Conservation (phyloP, 2,797 vertebrate species). For the Pogonophryne albipinna region DNA sequence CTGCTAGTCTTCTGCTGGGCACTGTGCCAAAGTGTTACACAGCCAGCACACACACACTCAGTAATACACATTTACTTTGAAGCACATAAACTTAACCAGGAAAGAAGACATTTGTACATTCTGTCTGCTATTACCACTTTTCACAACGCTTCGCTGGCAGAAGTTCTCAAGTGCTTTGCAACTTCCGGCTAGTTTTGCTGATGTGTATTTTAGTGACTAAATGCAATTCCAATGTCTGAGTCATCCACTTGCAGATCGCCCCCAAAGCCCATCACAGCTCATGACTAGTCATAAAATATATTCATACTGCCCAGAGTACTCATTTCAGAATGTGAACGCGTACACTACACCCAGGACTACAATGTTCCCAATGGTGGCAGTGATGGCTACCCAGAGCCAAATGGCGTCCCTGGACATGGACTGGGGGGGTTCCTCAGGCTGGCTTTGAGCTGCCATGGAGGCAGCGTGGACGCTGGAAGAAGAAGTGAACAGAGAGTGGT, state of each 20-base stretch:
- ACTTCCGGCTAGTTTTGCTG: conserved; percentile 13
- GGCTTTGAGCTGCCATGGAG: conserved; percentile 79
- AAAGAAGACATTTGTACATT: neutral
- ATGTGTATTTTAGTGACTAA: neutral
- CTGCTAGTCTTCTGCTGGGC: no score
- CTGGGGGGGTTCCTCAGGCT: conserved; percentile 85
- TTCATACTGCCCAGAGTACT: neutral
- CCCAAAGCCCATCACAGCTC: neutral
- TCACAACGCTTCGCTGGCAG: neutral
- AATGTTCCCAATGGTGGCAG: conserved; percentile 93
- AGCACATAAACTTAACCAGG: neutral
- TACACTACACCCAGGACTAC: conserved; percentile 93
- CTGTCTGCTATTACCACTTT: neutral
- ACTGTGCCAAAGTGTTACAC: no score
- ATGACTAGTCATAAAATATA: neutral
- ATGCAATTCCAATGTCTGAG: neutral
- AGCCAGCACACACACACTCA: no score
- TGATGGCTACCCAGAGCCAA: conserved; percentile 93
- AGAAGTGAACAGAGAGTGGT: conserved; percentile 93
- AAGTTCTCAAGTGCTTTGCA: neutral
- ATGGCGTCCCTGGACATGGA: conserved; percentile 90
- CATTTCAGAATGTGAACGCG: conserved; percentile 86
- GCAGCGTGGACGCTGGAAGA: conserved; percentile 88
- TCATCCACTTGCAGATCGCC: neutral
- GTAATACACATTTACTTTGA: no score